These are phyloP conservation scores for Dryobota labecula DNA, from an alignment of 2,888 invertebrate species.

Conservation along the genomic window DNA sequence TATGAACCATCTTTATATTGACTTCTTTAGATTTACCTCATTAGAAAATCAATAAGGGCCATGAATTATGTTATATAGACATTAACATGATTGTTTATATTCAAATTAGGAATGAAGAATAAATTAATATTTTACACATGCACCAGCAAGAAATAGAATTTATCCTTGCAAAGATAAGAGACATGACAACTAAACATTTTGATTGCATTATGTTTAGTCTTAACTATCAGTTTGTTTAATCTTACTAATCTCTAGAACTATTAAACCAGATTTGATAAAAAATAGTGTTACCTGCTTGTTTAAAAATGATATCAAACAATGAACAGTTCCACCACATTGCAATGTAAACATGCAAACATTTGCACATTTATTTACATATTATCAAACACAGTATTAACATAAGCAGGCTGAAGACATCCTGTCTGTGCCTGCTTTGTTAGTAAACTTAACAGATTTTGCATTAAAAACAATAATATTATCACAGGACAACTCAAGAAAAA, in stretches of 20 bases:
- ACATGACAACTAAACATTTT: conserved; percentile 3
- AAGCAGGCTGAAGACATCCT: conserved; percentile 39
- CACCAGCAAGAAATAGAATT: neutral
- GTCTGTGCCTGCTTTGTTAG: neutral
- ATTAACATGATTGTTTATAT: neutral
- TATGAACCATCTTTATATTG: neutral
- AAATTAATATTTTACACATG: conserved; percentile 1
- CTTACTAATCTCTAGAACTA: conserved; percentile 45
- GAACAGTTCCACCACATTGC: neutral
- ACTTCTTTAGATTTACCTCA: neutral
- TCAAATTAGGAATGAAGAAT: conserved; percentile 41
- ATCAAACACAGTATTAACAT: conserved; percentile 28
- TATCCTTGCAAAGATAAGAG: conserved; percentile 12
- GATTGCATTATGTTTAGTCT: neutral
- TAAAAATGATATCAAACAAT: conserved; percentile 31
- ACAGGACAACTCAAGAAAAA: no score
- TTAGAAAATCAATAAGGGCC: neutral
- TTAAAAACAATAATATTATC: neutral
- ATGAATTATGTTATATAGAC: neutral
- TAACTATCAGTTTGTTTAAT: conserved; percentile 40
- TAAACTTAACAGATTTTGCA: conserved; percentile 10
- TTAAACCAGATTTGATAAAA: conserved; percentile 50
- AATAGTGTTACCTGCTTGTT: conserved; percentile 20
- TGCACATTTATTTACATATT: conserved; percentile 36
- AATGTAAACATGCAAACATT: conserved; percentile 39